phyloP scores from a whole-genome alignment of 1,140 invertebrate genomes.

The Drosophila equinoxialis region DNA sequence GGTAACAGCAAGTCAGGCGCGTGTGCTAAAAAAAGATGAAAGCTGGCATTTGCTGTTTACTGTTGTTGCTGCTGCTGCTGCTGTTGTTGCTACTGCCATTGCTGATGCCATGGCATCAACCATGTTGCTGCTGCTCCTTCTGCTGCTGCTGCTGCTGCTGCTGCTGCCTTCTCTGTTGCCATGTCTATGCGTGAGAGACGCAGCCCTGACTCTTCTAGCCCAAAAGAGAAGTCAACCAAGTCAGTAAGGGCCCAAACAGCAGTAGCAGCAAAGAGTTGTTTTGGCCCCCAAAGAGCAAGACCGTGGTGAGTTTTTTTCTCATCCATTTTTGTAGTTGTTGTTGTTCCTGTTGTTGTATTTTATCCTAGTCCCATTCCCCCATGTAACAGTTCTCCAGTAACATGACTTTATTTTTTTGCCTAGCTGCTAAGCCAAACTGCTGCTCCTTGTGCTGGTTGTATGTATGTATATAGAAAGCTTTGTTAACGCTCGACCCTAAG shows the following conservation, averaged over 20 bases:
- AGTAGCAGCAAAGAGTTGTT: conserved; percentile 60
- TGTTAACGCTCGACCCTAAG: conserved; percentile 51
- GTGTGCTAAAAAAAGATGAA: conserved; percentile 70
- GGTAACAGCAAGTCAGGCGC: conserved; percentile 60
- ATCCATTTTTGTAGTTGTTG: not conserved
- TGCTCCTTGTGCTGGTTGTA: conserved; percentile 19
- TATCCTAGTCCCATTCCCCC: conserved; percentile 5
- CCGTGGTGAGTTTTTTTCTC: conserved; percentile 66
- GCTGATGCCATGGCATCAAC: not conserved
- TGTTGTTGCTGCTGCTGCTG: conserved; percentile 16
- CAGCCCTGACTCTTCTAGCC: conserved; percentile 48
- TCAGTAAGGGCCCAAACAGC: conserved; percentile 20
- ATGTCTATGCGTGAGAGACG: conserved; percentile 56
- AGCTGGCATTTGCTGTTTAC: conserved; percentile 58
- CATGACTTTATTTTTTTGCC: conserved; percentile 12
- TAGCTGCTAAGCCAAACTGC: not conserved
- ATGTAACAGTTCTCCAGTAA: not conserved
- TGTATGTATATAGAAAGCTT: conserved; percentile 29
- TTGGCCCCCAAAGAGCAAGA: conserved; percentile 51
- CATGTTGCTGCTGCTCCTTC: not conserved
- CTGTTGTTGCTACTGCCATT: conserved; percentile 27
- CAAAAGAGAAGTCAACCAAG: conserved; percentile 48
- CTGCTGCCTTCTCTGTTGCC: conserved; percentile 51
- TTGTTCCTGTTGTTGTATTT: conserved; percentile 4
- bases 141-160: conserved; percentile 16